Base-by-base conservation (phyloP, 2,888 invertebrate species). In the Microctonus hyperodae region DNA sequence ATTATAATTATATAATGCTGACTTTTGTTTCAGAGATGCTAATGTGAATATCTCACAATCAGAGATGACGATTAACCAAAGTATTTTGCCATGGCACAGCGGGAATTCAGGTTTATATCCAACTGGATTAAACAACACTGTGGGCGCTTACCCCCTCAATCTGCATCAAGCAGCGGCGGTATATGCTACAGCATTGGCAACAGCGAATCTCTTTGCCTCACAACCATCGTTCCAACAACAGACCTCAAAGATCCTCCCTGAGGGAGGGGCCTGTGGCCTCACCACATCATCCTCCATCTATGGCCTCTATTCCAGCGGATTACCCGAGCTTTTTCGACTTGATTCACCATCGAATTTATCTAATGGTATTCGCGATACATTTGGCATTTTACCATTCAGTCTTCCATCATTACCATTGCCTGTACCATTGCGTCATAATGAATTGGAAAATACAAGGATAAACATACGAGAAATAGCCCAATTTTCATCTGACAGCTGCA, bases 121-220 rank as follows among this genome's bases (percentile, higher is more conserved):
- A 3, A 25, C 67, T 7, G 56, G 40, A n/a, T 37, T 69, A 33
- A 67, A 59, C 25, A 65, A 58, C 22, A 48, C 69, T 7, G 40
- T 62, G 11, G 40, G 22, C 20, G 53, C 48, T n/a, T 71, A 71
- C 37, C 69, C 69, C 40, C 67, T 71, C 13, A 68, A 71, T 57
- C 37, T 71, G 7, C 70, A 71, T 51, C 71, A 71, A 53, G 70
- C 71, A 6, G 70, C 69, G 2, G 71, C 71, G 10, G 67, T 71
- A 40, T 71, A 71, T 25, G 70, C 71, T 5, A 67, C 70, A 50
- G 71, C 71, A 25, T 37, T 71, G 44, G 71, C 71, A 53, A 71
- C 71, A 5, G 71, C 71, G n/a, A 71, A 71, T 60, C 61, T 71
- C 28, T 71, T 71, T 25, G 67, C 65, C 20, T 62, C 64, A n/a